Evolutionary conservation across 2,113 vertebrate genomes (phyloP).

Genomic region (Engystomops pustulosus): DNA sequence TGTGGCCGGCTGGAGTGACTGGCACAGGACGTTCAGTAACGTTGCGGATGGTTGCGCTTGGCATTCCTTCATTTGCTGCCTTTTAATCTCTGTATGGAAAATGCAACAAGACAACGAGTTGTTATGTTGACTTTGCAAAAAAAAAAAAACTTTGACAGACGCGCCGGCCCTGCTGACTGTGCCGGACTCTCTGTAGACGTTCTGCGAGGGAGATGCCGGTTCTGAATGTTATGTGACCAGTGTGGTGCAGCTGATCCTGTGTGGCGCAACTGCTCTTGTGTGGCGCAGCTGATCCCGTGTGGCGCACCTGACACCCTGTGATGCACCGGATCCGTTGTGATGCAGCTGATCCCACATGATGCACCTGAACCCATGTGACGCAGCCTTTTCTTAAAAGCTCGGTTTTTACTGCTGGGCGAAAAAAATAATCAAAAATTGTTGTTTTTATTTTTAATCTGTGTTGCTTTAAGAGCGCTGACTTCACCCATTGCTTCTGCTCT

Average conservation of each 20-base stretch:
- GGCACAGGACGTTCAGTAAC: background rate
- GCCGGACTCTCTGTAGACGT: background rate
- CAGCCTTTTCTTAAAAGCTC: conserved; percentile 27
- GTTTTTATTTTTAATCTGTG: background rate
- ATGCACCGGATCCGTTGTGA: too few relatives aligned
- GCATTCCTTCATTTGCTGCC: conserved; percentile 27
- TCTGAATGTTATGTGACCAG: conserved; percentile 22
- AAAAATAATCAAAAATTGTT: background rate
- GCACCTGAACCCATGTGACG: too few relatives aligned
- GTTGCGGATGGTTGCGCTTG: conserved; percentile 1
- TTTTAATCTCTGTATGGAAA: conserved; percentile 15
- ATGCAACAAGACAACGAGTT: conserved; percentile 50
- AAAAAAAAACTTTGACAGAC: background rate
- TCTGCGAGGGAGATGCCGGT: background rate
- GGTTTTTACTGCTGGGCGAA: conserved; percentile 16
- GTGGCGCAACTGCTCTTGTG: too few relatives aligned
- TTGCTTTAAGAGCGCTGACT: background rate
- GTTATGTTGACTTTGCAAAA: conserved; percentile 41
- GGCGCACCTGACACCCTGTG: too few relatives aligned
- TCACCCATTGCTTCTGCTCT: conserved; percentile 10
- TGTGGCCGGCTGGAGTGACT: background rate
- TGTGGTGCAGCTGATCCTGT: background rate
- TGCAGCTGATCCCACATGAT: too few relatives aligned
- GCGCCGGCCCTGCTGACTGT: background rate
- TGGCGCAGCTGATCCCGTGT: too few relatives aligned